Evolutionary conservation across 92 coral and sea anemone species (phyloP), one percentile per base, ranked within the genome.

Genomic region (Hydrozoanthus gracilis): DNA sequence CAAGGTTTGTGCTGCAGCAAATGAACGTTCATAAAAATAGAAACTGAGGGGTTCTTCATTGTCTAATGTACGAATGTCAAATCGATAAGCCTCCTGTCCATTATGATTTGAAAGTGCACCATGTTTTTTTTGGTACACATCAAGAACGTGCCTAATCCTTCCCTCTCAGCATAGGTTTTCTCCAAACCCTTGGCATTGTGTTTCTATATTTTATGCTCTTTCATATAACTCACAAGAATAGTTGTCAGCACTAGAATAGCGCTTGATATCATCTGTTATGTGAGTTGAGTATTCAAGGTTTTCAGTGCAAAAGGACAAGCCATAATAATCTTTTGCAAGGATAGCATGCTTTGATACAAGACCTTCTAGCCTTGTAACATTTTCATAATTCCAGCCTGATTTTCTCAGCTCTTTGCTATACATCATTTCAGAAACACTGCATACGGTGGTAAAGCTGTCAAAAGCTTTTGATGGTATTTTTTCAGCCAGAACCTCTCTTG

Each of bases 171-270:
- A n/a, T n/a, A 89, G 2, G 94, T 93, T 78, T 85, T 94, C 44
- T 91, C 95, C 10, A 89, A 8, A 1, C 93, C 94, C 83, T 92
- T 91, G 7, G 97, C 89, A 84, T 94, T 94, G 88, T 94, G 89
- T 27, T 87, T 92, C 70, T 91, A 95, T 67, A 15, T 71, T 71
- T 94, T 91, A 88, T 94, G 93, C 93, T 44, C 93, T 65, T 51
- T 94, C 95, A 54, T 89, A 94, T 45, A 94, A 60, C 52, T 92
- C 95, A 86, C 94, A 94, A 3, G 93, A 94, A 76, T 91, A 94
- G 58, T 91, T 93, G 67, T 91, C 94, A 82, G 87, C 83, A 73
- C 97, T 91, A 7, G 94, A 87, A 55, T 93, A 93, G 35, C 90
- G 88, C 35, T 18, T 1, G 39, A 93, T 87, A 35, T 91, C 96